Conservation (phyloP, 1,140 invertebrate species). For the Pollicipes pollicipes region DNA sequence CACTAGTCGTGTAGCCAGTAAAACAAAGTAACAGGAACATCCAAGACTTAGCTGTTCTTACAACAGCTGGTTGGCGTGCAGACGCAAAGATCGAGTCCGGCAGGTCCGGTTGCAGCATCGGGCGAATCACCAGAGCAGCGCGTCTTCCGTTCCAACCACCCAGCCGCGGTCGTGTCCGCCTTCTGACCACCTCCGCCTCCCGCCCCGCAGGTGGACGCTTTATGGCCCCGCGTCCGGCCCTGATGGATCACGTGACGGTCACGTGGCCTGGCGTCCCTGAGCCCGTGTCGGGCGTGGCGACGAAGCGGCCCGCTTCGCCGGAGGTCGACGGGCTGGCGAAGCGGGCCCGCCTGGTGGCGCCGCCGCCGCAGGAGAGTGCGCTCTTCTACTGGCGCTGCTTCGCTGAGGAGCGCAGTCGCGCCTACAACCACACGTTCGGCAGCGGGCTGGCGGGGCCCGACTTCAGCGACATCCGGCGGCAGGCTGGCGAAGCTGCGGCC, state of each 20-base stretch:
- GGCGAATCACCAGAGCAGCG: too few relatives aligned
- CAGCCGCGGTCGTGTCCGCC: too few relatives aligned
- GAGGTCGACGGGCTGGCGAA: neutral
- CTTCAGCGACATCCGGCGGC: neutral
- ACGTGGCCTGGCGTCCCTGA: neutral
- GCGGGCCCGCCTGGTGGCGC: neutral
- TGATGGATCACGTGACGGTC: neutral
- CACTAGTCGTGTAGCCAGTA: too few relatives aligned
- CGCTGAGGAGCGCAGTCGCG: neutral
- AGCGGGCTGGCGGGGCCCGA: neutral
- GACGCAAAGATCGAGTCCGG: too few relatives aligned
- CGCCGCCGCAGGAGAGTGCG: neutral
- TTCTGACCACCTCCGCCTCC: too few relatives aligned
- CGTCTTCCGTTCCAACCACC: too few relatives aligned
- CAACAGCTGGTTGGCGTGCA: too few relatives aligned
- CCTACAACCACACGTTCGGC: conserved; percentile 1
- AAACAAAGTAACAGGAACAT: too few relatives aligned
- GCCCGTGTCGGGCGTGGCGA: neutral
- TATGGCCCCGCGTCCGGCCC: neutral
- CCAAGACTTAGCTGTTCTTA: too few relatives aligned
- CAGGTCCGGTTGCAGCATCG: too few relatives aligned
- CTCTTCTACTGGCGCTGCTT: conserved; percentile 1
- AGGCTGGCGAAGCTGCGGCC: neutral
- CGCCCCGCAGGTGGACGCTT: neutral
- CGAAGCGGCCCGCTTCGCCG: neutral